Evolutionary conservation across 2,113 vertebrate genomes (phyloP).

Genomic region (Labeo rohita): DNA sequence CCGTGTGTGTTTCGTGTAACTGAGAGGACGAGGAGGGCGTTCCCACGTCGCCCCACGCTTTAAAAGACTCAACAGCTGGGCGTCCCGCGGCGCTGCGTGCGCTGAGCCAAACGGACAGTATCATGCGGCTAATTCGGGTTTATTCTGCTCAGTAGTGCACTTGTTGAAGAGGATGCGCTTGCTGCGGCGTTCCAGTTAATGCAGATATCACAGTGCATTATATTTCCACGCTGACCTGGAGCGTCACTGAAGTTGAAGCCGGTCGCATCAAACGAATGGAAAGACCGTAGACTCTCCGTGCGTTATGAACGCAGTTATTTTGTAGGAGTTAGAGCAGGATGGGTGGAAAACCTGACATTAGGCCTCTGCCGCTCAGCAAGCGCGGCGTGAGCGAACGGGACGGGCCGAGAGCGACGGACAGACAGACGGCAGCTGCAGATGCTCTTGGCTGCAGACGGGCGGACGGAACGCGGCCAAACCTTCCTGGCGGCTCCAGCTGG

Average conservation of each 20-base stretch:
- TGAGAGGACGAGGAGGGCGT: slow-evolving; percentile 43
- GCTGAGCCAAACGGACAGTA: background rate
- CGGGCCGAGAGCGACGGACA: background rate
- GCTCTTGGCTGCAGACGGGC: background rate
- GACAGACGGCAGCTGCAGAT: slow-evolving; percentile 31
- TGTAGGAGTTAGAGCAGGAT: background rate
- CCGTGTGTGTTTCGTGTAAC: slow-evolving; percentile 34
- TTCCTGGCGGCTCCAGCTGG: background rate
- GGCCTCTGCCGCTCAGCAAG: background rate
- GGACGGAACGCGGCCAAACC: background rate
- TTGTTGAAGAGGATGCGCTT: background rate
- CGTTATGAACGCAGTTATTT: background rate
- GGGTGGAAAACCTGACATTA: slow-evolving; percentile 39
- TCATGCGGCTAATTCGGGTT: background rate
- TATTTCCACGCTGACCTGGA: background rate
- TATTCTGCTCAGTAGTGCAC: background rate
- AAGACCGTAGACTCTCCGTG: background rate
- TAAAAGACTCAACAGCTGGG: background rate
- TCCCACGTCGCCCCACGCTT: background rate
- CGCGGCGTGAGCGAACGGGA: background rate
- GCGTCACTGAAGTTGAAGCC: background rate
- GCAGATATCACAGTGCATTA: background rate
- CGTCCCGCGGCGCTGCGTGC: background rate
- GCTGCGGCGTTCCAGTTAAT: background rate
- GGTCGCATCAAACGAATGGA: background rate